Conservation (phyloP, 2,888 invertebrate genomes). For the Odontothrips loti region DNA sequence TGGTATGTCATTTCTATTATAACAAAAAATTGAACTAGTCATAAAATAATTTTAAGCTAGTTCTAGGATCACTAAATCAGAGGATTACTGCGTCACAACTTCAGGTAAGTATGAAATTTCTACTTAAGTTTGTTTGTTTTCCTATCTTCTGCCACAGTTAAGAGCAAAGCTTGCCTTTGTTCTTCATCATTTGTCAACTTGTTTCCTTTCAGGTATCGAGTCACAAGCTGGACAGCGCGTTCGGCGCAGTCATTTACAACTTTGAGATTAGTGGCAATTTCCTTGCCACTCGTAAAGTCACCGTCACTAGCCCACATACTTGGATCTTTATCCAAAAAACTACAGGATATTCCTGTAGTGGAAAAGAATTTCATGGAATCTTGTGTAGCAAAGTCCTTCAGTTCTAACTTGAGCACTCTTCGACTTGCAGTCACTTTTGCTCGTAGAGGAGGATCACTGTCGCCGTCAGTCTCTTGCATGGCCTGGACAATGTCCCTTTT, state of each 20-base stretch:
- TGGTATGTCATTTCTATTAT: not conserved
- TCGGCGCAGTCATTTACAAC: not conserved
- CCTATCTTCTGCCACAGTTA: not conserved
- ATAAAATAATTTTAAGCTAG: not conserved
- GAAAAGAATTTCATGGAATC: not conserved
- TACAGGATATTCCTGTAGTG: not conserved
- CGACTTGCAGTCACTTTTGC: not conserved
- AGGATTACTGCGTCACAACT: not conserved
- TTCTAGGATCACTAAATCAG: rapidly evolving
- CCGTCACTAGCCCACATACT: not conserved
- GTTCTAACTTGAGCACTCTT: not conserved
- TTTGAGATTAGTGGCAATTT: not conserved
- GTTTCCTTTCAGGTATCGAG: not conserved
- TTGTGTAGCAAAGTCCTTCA: not conserved
- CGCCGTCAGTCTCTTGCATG: not conserved
- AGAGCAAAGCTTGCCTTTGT: not conserved
- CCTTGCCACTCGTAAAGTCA: not conserved
- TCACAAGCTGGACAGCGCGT: not conserved
- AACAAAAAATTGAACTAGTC: not conserved
- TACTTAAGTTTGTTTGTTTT: not conserved
- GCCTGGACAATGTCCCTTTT: not conserved
- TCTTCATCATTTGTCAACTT: not conserved
- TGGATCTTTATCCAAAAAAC: not conserved
- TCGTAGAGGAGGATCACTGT: not conserved
- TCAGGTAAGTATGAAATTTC: not conserved